Evolutionary conservation across 2,113 vertebrate genomes (phyloP).

Genomic region (Ovibos moschatus): DNA sequence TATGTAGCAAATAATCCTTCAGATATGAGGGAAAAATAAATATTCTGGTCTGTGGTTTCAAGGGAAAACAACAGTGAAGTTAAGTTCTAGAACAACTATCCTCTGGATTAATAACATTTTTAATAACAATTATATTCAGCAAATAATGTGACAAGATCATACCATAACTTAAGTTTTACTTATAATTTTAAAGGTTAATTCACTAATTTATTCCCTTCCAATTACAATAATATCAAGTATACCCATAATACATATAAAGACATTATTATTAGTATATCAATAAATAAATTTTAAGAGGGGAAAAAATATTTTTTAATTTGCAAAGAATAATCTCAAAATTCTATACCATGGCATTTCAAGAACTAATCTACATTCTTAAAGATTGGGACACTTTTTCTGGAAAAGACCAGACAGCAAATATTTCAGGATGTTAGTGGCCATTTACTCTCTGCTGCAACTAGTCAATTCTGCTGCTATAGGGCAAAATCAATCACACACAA

Average conservation of each 20-base stretch:
- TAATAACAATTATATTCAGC: constrained; percentile 61
- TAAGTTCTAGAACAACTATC: constrained; percentile 63
- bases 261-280: neutral
- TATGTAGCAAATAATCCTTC: neutral
- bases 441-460: neutral
- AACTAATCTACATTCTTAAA: constrained; percentile 1
- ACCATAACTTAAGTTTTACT: constrained; percentile 58
- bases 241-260: neutral
- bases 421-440: neutral
- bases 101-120: constrained; percentile 62
- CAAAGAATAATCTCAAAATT: constrained; percentile 8
- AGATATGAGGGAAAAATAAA: neutral
- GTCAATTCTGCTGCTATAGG: neutral
- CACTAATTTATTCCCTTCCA: constrained; percentile 50
- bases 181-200: constrained; percentile 67
- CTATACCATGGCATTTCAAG: neutral
- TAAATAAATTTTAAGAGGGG: neutral
- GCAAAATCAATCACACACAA: neutral
- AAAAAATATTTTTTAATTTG: neutral
- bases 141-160: constrained; percentile 55
- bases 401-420: neutral
- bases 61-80: neutral
- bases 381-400: neutral
- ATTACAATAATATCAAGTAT: neutral
- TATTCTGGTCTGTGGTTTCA: neutral